A percentile compares a stretch with the other conserved stretches of the same genome.
Conservation (phyloP, 2,113 vertebrate species). For the Eulemur rufifrons region DNA sequence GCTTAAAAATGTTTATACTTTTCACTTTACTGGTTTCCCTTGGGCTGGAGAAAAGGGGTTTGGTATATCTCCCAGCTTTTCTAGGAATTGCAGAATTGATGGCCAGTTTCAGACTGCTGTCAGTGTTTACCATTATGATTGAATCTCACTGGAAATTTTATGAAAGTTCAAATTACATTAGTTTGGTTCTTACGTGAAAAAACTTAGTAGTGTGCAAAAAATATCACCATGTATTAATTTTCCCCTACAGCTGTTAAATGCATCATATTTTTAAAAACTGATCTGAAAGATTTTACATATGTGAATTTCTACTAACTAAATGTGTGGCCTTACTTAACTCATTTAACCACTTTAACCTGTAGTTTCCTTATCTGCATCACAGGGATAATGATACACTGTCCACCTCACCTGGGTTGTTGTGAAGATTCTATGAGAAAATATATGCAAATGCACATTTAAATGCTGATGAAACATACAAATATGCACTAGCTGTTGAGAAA, state of each 20-base stretch:
- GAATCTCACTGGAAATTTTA: conserved; percentile 14
- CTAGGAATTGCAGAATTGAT: neutral
- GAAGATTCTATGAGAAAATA: neutral
- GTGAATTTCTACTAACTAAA: neutral
- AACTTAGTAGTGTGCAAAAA: neutral
- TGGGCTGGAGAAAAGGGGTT: neutral
- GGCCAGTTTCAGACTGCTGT: neutral
- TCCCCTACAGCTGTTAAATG: neutral
- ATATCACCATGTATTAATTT: conserved; percentile 7
- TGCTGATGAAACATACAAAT: neutral
- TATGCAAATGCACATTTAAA: neutral
- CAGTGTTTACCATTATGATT: neutral
- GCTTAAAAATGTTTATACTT: neutral
- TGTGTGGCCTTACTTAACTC: neutral
- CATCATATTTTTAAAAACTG: neutral
- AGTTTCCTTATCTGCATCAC: neutral
- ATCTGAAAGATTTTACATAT: neutral
- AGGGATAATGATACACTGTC: neutral
- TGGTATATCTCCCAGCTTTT: neutral
- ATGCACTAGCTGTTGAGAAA: neutral
- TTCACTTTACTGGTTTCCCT: neutral
- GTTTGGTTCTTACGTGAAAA: neutral
- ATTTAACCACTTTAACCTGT: neutral
- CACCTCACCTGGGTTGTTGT: neutral
- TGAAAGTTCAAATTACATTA: neutral